Base-by-base conservation (phyloP, 2,888 invertebrate genomes). In the Mesorhabditis spiculigera region DNA sequence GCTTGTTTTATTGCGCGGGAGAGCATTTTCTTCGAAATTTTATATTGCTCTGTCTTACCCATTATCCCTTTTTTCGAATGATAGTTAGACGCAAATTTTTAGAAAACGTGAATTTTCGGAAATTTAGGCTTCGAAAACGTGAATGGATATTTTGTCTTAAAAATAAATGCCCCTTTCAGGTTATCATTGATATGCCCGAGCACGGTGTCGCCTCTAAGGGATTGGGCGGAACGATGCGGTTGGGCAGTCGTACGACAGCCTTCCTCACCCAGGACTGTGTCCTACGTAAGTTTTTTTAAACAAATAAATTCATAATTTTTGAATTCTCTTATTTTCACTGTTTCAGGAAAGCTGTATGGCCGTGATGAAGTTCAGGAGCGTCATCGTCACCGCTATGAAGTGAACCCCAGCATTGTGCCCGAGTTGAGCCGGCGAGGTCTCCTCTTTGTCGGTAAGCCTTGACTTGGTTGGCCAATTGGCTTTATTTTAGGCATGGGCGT, bases 171-270 rank as follows among this genome's bases (percentile, higher is more conserved):
- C 62, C 45, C 62, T 68, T 73, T 58, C 73, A 78, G 76, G 87
- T 98, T 4, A 93, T 98, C 65, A 80, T 86, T 74, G 96, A 98
- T 82, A 99, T 99, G 98, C 96, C 97, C 0, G 98, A 99, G 87
- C 95, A 97, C 87, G 93, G 94, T 86, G 91, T 91, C 0, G 95
- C 93, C 0, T 90, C 92, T 78, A 75, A 75, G 44, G 84, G 83
- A 61, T 90, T 94, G 89, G 98, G 98, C 3, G 98, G 96, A 6
- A 98, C 98, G 0, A 98, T 99, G 98, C 89, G 98, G 72, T 89
- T 99, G 65, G 98, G 98, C n/a, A 93, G 92, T 86, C 90, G 96
- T 81, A 91, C 90, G 72, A 97, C 97, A 0, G 88, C 91, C 62
- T 92, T 99, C 86, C 90, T 90, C 72, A 88, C 86, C 0, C 80